Conservation (phyloP, 23 tunicate species). For the Botrylloides violaceus region DNA sequence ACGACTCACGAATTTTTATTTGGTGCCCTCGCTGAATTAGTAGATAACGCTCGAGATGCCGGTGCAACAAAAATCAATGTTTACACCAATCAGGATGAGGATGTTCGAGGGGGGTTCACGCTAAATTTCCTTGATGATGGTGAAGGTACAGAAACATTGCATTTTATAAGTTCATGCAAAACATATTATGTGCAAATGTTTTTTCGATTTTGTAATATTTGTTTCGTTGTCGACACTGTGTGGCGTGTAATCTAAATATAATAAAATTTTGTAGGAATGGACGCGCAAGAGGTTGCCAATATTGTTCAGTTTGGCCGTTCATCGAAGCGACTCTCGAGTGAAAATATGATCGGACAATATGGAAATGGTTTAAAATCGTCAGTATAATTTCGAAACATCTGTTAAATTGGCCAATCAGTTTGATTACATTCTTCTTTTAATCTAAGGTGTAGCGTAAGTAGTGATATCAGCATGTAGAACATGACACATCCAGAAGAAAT, state of each 20-base stretch:
- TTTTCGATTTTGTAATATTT: background rate
- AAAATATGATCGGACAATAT: constrained; percentile 90
- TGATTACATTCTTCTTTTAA: no score
- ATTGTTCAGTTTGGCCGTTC: constrained; percentile 91
- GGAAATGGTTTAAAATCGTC: constrained; percentile 95
- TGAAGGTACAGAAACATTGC: constrained; percentile 42
- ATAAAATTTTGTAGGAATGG: constrained; percentile 48
- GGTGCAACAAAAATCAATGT: constrained; percentile 84
- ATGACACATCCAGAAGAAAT: no score
- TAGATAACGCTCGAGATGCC: constrained; percentile 97
- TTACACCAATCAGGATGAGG: constrained; percentile 39
- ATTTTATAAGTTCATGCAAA: background rate
- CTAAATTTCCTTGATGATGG: constrained; percentile 94
- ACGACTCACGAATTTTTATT: constrained; percentile 96
- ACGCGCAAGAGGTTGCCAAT: constrained; percentile 71
- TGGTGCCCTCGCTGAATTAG: constrained; percentile 98
- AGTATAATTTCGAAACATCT: no score
- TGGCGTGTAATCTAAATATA: background rate
- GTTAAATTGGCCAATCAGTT: no score
- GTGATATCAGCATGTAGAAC: no score
- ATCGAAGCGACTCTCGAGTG: constrained; percentile 61
- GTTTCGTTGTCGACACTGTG: background rate
- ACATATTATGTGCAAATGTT: background rate
- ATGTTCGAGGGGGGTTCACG: constrained; percentile 70
- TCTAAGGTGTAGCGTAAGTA: no score